These are phyloP conservation scores for Drosophila tani DNA, from an alignment of 1,140 invertebrate genomes.

Conservation along the genomic window DNA sequence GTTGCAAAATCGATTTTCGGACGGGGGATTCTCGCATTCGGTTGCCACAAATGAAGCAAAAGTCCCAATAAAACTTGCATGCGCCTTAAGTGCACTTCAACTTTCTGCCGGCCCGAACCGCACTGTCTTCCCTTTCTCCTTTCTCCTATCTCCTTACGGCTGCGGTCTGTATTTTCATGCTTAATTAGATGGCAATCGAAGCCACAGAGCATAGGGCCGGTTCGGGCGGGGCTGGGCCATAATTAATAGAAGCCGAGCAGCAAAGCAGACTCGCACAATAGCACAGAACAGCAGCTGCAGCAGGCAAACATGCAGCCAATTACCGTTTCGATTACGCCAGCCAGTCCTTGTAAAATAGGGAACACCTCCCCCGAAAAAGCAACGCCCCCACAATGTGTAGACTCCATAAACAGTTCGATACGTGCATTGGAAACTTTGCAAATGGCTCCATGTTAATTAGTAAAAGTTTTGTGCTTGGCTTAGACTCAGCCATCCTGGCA, in stretches of 20 bases:
- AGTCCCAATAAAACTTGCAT: slow-evolving; percentile 57
- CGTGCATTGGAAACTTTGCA: slow-evolving; percentile 40
- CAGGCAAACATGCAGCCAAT: slow-evolving; percentile 45
- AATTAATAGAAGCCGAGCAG: slow-evolving; percentile 40
- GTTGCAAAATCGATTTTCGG: slow-evolving; percentile 63
- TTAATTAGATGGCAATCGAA: slow-evolving; percentile 48
- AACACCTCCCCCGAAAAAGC: slow-evolving; percentile 1
- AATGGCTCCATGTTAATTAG: slow-evolving; percentile 44
- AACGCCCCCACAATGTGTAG: slow-evolving; percentile 23
- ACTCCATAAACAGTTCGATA: slow-evolving; percentile 41
- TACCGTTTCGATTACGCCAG: slow-evolving; percentile 49
- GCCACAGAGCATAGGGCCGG: slow-evolving; percentile 11
- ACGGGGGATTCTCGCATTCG: slow-evolving; percentile 23
- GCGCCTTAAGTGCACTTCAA: slow-evolving; percentile 56
- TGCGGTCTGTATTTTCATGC: slow-evolving; percentile 49
- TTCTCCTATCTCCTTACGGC: slow-evolving; percentile 2
- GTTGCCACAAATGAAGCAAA: slow-evolving; percentile 24
- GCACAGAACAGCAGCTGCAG: slow-evolving; percentile 11
- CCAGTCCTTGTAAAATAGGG: slow-evolving; percentile 9
- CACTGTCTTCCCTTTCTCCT: slow-evolving; percentile 17
- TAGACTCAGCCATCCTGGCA: slow-evolving; percentile 8
- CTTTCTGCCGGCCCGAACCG: slow-evolving; percentile 27
- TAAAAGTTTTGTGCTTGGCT: slow-evolving; percentile 39
- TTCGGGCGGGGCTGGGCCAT: slow-evolving; percentile 10
- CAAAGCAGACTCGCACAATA: slow-evolving; percentile 38